These are phyloP conservation scores for Lordiphosa andalusiaca DNA, from an alignment of 2,888 invertebrate species.

Conservation along the genomic window DNA sequence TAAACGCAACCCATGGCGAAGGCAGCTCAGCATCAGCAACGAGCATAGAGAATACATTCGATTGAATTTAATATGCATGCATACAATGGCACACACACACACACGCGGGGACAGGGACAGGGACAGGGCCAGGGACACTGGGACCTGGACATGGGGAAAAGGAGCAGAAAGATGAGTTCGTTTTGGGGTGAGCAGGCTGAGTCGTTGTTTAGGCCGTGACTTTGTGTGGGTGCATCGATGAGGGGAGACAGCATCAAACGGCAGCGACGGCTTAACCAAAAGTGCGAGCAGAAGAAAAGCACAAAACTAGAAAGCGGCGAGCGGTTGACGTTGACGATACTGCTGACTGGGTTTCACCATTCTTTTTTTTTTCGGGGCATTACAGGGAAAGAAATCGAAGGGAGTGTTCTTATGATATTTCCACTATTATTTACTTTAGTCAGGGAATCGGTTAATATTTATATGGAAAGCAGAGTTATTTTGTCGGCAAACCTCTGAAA, in stretches of 20 bases:
- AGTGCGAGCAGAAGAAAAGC: conserved; percentile 55
- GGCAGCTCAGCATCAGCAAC: conserved; percentile 12
- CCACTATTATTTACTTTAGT: too few relatives aligned
- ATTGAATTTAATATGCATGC: conserved; percentile 79
- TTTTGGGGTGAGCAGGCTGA: conserved; percentile 1
- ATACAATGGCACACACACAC: conserved; percentile 63
- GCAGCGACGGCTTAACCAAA: conserved; percentile 52
- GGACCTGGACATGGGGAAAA: conserved; percentile 24
- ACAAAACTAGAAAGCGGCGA: conserved; percentile 30
- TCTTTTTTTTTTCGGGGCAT: conserved; percentile 1
- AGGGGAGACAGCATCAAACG: conserved; percentile 31
- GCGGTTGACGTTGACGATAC: conserved; percentile 24
- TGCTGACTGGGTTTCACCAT: not conserved
- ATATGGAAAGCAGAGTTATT: too few relatives aligned
- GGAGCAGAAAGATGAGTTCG: conserved; percentile 9
- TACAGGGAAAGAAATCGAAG: too few relatives aligned
- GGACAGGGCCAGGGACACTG: conserved; percentile 22
- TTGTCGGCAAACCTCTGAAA: too few relatives aligned
- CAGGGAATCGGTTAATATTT: too few relatives aligned
- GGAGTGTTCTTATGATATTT: too few relatives aligned
- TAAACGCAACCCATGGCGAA: conserved; percentile 21
- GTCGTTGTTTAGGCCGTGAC: conserved; percentile 34
- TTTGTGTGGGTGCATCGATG: conserved; percentile 9
- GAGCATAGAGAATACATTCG: conserved; percentile 76
- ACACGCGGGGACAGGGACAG: conserved; percentile 25